These are phyloP conservation scores for Hyperoodon ampullatus DNA, from an alignment of 2,113 vertebrate genomes.

Conservation along the genomic window DNA sequence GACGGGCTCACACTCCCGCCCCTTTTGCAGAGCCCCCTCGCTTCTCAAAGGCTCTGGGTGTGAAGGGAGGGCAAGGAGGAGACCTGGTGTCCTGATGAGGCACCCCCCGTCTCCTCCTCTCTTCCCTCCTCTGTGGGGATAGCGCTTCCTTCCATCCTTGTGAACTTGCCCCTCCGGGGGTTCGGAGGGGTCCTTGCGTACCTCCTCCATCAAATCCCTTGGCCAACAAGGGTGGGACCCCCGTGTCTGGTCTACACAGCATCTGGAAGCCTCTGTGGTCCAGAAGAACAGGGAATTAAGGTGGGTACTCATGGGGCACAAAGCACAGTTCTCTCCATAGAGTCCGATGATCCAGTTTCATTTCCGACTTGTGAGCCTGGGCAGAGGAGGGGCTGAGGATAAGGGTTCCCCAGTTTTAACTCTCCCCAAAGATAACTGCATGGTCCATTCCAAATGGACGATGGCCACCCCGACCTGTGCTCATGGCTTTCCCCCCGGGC, in stretches of 20 bases:
- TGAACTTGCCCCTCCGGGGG: not conserved
- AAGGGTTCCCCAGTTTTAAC: rapidly evolving
- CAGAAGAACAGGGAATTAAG: rapidly evolving
- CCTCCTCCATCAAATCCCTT: rapidly evolving
- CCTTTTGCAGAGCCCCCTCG: rapidly evolving
- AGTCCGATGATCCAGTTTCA: rapidly evolving
- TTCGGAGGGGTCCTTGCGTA: rapidly evolving
- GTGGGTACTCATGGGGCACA: rapidly evolving
- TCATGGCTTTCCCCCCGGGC: rapidly evolving
- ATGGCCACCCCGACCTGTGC: rapidly evolving
- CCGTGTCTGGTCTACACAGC: rapidly evolving
- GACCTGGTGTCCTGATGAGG: rapidly evolving
- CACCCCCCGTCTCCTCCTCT: not conserved
- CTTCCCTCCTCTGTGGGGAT: too few relatives aligned
- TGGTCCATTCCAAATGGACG: rapidly evolving
- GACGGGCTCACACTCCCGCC: rapidly evolving
- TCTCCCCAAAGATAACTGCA: rapidly evolving
- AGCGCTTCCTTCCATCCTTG: not conserved
- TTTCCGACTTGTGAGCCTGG: rapidly evolving
- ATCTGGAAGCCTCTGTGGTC: too few relatives aligned
- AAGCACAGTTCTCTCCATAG: too few relatives aligned
- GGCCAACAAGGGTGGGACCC: too few relatives aligned
- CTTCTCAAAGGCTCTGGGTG: not conserved
- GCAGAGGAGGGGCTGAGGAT: not conserved
- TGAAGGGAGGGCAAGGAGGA: rapidly evolving